Evolutionary conservation across 1,140 invertebrate species (phyloP).

Genomic region (Diachasmimorpha longicaudata): DNA sequence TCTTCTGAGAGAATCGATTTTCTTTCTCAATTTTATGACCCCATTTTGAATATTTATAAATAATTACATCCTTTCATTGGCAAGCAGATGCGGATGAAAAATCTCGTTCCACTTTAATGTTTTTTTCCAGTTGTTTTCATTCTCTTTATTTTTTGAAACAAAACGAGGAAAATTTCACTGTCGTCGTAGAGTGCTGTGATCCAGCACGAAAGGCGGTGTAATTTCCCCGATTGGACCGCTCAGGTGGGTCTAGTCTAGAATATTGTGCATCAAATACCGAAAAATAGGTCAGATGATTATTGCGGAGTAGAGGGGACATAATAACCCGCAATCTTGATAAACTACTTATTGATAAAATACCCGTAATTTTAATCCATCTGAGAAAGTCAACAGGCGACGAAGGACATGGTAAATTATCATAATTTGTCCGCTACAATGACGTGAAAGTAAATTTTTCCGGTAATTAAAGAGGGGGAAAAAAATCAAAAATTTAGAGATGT

Average conservation of each 20-base stretch:
- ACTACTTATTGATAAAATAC: not conserved
- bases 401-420: not conserved
- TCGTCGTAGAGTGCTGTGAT: not conserved
- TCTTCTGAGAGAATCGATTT: too few relatives aligned
- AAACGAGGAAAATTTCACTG: not conserved
- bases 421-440: not conserved
- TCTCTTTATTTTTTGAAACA: not conserved
- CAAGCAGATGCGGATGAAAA: not conserved
- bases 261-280: not conserved
- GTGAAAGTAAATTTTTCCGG: not conserved
- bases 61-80: not conserved
- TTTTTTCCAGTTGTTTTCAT: not conserved
- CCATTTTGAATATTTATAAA: not conserved
- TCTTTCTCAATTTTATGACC: not conserved
- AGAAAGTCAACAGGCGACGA: not conserved
- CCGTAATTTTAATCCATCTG: not conserved
- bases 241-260: not conserved
- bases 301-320: not conserved
- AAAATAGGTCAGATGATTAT: not conserved
- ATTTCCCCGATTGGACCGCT: not conserved
- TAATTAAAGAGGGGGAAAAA: not conserved
- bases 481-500: not conserved
- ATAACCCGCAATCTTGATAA: not conserved
- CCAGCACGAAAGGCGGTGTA: not conserved
- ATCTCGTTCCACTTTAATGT: not conserved